Evolutionary conservation across 2,113 vertebrate genomes (phyloP), one percentile per base, ranked within the genome.

Genomic region (Haliaeetus leucogaster): DNA sequence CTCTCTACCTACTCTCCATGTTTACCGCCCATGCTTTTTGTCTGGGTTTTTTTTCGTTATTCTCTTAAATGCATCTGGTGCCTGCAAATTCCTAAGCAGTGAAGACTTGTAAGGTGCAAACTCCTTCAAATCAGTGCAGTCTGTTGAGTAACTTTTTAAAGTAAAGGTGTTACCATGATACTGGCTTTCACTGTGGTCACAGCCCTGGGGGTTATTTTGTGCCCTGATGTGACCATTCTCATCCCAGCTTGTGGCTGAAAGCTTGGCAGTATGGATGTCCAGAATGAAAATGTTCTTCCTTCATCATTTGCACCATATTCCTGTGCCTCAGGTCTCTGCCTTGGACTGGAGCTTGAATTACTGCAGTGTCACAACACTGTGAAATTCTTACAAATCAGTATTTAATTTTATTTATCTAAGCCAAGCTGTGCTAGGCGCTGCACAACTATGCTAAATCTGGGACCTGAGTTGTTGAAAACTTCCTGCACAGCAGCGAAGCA

Each of bases 401-500:
- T 16, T 86, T 73, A 27, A 34, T 43, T 83, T 27, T 89, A 70
- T 90, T 66, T 67, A 30, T 38, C 61, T 45, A 58, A 84, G 45
- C 20, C 26, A 70, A 22, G 29, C 32, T 45, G 27, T 82, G 53
- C 16, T 66, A 61, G 34, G 9, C 4, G 1, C 30, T 38, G 19
- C 73, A 53, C 21, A 36, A 13, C n/a, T 34, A 6, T 20, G 20
- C 14, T 63, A 29, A 73, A 40, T 56, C 62, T 89, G 34, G 38
- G 29, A 50, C 22, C 5, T 23, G 29, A 87, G 10, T 23, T 50
- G 22, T 62, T 73, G 20, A 36, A 88, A 92, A n/a, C n/a, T 42
- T 50, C 65, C 32, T 45, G 32, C 43, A 50, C 4, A 58, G 32
- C 29, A 89, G 22, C 2, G 0, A 82, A 84, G n/a, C 0, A 0